These are phyloP conservation scores for Sinodicranocentrus sp. DNA, from an alignment of 2,888 invertebrate species.

Conservation along the genomic window DNA sequence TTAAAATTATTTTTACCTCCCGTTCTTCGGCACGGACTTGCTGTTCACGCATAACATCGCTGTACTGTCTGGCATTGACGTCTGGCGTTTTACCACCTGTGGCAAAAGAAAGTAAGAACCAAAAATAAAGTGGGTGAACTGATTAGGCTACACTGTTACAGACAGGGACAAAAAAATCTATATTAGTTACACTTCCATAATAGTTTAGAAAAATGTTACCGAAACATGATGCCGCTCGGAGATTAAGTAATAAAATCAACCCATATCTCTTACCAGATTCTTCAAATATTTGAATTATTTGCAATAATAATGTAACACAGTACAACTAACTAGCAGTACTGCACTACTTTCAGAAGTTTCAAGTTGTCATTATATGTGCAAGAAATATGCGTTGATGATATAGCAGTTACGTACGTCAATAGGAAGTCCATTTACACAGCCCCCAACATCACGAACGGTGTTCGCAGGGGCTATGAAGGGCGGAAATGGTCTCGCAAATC, in stretches of 20 bases:
- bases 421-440: conserved; percentile 71
- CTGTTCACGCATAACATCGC: conserved; percentile 98
- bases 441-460: conserved; percentile 67
- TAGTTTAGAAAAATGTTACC: conserved; percentile 65
- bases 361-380: not conserved
- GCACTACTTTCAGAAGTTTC: too few species aligned
- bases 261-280: conserved; percentile 42
- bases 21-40: conserved; percentile 93
- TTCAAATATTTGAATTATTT: not conserved
- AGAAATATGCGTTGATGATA: conserved; percentile 66
- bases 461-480: conserved; percentile 72
- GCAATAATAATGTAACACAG: not conserved
- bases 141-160: not conserved
- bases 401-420: conserved; percentile 72
- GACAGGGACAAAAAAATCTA: conserved; percentile 1
- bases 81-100: conserved; percentile 99
- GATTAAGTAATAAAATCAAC: conserved; percentile 60
- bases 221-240: conserved; percentile 64
- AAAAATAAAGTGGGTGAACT: conserved; percentile 11
- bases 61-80: conserved; percentile 91
- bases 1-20: conserved; percentile 83
- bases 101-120: conserved; percentile 79
- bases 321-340: not conserved
- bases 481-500: conserved; percentile 69
- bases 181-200: conserved; percentile 4